Percentiles rank a stretch among this genome's conserved stretches.
These are phyloP conservation scores for Automeris io DNA, from an alignment of 2,888 invertebrate genomes.

Conservation along the genomic window DNA sequence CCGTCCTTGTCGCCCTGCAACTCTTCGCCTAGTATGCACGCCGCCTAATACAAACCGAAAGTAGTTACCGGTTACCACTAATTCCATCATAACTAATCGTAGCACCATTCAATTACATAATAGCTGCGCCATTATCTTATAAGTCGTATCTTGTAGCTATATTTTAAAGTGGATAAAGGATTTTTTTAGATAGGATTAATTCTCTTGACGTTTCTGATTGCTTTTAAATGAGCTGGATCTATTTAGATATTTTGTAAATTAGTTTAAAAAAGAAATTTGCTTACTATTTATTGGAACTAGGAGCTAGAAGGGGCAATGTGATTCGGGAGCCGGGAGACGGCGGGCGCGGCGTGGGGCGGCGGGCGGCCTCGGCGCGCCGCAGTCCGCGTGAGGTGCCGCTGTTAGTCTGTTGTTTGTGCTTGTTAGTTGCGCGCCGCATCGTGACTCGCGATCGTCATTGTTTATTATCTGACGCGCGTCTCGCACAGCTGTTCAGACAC, in stretches of 20 bases:
- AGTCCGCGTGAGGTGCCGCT: constrained; percentile 64
- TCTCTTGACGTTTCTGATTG: too few species aligned
- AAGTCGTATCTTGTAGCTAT: too few species aligned
- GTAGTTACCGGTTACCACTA: too few species aligned
- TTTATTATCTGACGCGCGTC: constrained; percentile 63
- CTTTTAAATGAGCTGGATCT: too few species aligned
- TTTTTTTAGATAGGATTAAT: too few species aligned
- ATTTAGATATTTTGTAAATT: too few species aligned
- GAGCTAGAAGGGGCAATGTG: constrained; percentile 14
- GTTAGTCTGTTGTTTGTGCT: constrained; percentile 48
- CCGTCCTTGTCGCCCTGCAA: constrained; percentile 32
- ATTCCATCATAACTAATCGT: too few species aligned
- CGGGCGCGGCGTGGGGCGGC: constrained; percentile 24
- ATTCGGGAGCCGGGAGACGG: constrained; percentile 24
- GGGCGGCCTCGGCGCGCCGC: constrained; percentile 43
- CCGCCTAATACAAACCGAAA: constrained; percentile 20
- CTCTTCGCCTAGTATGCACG: constrained; percentile 29
- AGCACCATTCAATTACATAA: too few species aligned
- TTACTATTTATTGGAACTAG: constrained; percentile 12
- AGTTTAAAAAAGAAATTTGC: too few species aligned
- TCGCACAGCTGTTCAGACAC: constrained; percentile 44
- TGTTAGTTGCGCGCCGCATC: constrained; percentile 22
- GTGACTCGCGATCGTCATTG: constrained; percentile 50
- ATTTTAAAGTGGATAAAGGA: too few species aligned
- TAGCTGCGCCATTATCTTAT: too few species aligned